Evolutionary conservation across 1,140 invertebrate genomes (phyloP).

Genomic region (Drosophila nebulosa): DNA sequence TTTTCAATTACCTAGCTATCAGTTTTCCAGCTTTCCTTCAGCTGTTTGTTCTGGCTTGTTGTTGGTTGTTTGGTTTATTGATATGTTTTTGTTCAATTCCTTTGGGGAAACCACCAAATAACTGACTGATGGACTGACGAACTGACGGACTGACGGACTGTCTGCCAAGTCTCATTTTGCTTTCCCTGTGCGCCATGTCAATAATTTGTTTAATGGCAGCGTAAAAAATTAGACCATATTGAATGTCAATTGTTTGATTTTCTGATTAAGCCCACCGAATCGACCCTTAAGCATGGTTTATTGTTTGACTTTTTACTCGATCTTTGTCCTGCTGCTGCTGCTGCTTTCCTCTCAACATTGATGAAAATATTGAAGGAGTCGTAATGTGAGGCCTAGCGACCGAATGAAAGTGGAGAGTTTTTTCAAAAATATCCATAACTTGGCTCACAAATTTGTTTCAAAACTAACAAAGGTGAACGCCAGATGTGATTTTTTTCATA

Average conservation of each 20-base stretch:
- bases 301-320: slow-evolving; percentile 35
- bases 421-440: background rate
- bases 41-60: slow-evolving; percentile 43
- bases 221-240: slow-evolving; percentile 81
- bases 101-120: slow-evolving; percentile 38
- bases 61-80: slow-evolving; percentile 64
- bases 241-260: slow-evolving; percentile 81
- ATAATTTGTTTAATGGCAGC: slow-evolving; percentile 80
- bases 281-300: slow-evolving; percentile 7
- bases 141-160: background rate
- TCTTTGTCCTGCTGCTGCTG: too few relatives aligned
- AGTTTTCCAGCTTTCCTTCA: slow-evolving; percentile 36
- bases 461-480: slow-evolving; percentile 30
- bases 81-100: slow-evolving; percentile 52
- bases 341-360: slow-evolving; percentile 39
- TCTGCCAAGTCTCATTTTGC: slow-evolving; percentile 44
- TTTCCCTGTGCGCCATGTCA: slow-evolving; percentile 38
- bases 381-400: slow-evolving; percentile 50
- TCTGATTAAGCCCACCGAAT: slow-evolving; percentile 60
- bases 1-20: slow-evolving; percentile 67
- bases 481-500: slow-evolving; percentile 48
- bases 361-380: slow-evolving; percentile 76
- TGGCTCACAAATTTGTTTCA: slow-evolving; percentile 24
- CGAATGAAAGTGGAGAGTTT: slow-evolving; percentile 27
- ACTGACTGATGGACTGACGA: background rate